phyloP scores from a whole-genome alignment of 2,888 invertebrate genomes.

The Nymphalis urticae region DNA sequence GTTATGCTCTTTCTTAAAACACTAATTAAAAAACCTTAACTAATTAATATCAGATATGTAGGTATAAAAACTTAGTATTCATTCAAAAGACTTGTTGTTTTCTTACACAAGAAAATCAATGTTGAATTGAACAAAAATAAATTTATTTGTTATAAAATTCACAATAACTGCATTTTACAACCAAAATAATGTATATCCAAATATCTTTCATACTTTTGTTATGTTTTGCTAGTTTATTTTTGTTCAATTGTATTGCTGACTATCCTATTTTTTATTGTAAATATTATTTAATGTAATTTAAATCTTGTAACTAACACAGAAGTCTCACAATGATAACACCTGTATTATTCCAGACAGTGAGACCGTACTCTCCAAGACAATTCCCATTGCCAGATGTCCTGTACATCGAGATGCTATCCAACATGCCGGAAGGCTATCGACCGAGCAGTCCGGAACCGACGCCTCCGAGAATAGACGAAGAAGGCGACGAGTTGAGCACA shows the following conservation, averaged over 20 bases:
- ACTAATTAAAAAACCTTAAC: no score
- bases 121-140: no score
- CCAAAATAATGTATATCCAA: no score
- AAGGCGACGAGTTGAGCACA: conserved; percentile 49
- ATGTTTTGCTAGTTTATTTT: no score
- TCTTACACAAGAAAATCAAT: no score
- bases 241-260: background rate
- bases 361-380: conserved; percentile 87
- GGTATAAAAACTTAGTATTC: no score
- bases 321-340: conserved; percentile 12
- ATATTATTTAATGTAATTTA: background rate
- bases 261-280: background rate
- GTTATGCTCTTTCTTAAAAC: no score
- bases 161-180: no score
- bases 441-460: conserved; percentile 43
- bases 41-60: no score
- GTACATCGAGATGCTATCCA: conserved; percentile 85
- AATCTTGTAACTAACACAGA: background rate
- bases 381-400: conserved; percentile 88
- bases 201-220: no score
- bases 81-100: no score
- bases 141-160: no score
- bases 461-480: conserved; percentile 35
- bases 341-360: conserved; percentile 75
- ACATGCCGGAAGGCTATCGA: conserved; percentile 86